Conservation (phyloP, 2,797 vertebrate genomes). For the Petrocephalus schoutedeni region DNA sequence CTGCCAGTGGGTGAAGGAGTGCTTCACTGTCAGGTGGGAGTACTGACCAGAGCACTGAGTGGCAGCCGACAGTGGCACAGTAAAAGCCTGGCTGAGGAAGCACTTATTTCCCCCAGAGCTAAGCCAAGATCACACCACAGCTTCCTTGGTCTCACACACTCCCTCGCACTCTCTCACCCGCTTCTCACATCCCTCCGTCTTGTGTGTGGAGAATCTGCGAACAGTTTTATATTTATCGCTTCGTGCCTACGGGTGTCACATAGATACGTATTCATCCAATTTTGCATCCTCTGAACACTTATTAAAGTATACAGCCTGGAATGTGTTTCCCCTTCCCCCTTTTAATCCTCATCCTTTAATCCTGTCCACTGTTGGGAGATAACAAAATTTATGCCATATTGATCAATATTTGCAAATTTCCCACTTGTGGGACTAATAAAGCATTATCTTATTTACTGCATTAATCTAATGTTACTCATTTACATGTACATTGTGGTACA, state of each 20-base stretch:
- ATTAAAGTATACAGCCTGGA: not conserved
- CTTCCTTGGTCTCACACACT: not conserved
- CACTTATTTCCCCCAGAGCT: not conserved
- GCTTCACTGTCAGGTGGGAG: not conserved
- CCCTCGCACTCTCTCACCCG: not conserved
- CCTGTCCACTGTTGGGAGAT: no score
- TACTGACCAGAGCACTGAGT: not conserved
- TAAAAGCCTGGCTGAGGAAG: not conserved
- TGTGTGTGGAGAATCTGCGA: not conserved
- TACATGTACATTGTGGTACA: not conserved
- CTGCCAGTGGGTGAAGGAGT: no score
- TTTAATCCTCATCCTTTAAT: no score
- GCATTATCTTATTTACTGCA: not conserved
- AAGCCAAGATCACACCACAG: not conserved
- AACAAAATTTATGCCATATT: not conserved
- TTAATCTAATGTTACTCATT: not conserved
- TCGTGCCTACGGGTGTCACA: not conserved
- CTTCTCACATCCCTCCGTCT: not conserved
- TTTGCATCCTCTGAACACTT: conserved; percentile 1
- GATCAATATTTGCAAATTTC: not conserved
- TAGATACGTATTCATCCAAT: not conserved
- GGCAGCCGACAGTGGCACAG: not conserved
- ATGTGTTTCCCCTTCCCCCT: not conserved
- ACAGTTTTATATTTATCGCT: not conserved
- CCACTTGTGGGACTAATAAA: no score